phyloP scores from a whole-genome alignment of 2,888 invertebrate species.

The Anorthoa munda region DNA sequence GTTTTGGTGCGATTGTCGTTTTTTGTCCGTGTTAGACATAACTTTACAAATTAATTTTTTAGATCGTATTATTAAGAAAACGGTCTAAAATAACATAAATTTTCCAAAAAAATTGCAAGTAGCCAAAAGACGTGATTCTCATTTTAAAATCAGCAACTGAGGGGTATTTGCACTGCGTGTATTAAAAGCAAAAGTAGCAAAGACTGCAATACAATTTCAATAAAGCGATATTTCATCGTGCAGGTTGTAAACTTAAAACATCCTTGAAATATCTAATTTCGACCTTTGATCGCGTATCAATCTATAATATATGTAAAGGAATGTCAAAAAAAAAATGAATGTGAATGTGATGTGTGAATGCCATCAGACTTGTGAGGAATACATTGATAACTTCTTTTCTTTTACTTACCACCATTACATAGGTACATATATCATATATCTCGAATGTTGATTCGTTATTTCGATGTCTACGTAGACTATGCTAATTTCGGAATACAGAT shows the following conservation, averaged over 20 bases:
- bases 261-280: slow-evolving; percentile 49
- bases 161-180: neutral
- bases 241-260: slow-evolving; percentile 22
- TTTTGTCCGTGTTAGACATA: no score
- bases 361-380: slow-evolving; percentile 16
- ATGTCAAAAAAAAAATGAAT: no score
- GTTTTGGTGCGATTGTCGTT: no score
- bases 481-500: slow-evolving; percentile 64
- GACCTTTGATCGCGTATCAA: slow-evolving; percentile 53
- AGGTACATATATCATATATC: slow-evolving; percentile 11
- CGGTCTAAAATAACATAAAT: no score
- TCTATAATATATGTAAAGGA: slow-evolving; percentile 5
- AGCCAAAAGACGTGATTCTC: no score
- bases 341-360: slow-evolving; percentile 29
- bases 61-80: no score
- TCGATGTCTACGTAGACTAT: slow-evolving; percentile 45
- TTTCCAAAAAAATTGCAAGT: no score
- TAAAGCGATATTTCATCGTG: slow-evolving; percentile 16
- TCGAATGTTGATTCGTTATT: slow-evolving; percentile 37
- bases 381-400: slow-evolving; percentile 22
- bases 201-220: slow-evolving; percentile 11
- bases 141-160: no score
- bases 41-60: no score
- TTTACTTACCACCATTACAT: slow-evolving; percentile 26
- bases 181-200: slow-evolving; percentile 12